Evolutionary conservation across 2,113 vertebrate species (phyloP).

Genomic region (Pluvianellus socialis): DNA sequence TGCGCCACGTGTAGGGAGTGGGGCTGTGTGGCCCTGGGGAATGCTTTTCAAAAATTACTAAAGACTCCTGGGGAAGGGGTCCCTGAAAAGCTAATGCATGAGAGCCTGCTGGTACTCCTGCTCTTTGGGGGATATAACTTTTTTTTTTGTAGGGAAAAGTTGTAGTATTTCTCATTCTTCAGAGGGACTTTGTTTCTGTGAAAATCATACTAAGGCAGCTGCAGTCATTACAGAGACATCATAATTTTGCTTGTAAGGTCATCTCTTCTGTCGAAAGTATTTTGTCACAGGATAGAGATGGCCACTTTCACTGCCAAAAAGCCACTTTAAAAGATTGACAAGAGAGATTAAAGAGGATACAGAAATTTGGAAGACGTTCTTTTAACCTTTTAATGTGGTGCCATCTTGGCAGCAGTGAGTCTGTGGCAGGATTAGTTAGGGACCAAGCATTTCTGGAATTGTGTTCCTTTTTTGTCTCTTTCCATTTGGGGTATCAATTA

Average conservation of each 20-base stretch:
- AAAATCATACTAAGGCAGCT: neutral
- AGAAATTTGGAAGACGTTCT: neutral
- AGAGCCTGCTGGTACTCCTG: neutral
- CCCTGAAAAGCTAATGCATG: neutral
- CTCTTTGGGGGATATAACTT: neutral
- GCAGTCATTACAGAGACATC: neutral
- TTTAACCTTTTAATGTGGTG: constrained; percentile 26
- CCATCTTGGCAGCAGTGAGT: neutral
- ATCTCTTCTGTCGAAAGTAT: neutral
- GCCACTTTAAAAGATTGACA: constrained; percentile 38
- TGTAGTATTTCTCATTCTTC: neutral
- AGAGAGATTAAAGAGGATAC: constrained; percentile 2
- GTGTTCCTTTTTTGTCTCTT: neutral
- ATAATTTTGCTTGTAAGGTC: constrained; percentile 13
- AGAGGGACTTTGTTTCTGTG: neutral
- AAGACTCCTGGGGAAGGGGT: neutral
- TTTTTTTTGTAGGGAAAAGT: neutral
- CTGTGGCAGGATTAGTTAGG: neutral
- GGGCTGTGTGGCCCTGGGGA: neutral
- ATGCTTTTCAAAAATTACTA: neutral
- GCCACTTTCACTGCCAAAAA: constrained; percentile 5
- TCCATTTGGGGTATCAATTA: constrained; percentile 40
- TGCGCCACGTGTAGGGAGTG: neutral
- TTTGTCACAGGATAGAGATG: neutral
- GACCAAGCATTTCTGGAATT: constrained; percentile 4